Conservation (phyloP, 1,140 invertebrate genomes). For the Heliconius congener region DNA sequence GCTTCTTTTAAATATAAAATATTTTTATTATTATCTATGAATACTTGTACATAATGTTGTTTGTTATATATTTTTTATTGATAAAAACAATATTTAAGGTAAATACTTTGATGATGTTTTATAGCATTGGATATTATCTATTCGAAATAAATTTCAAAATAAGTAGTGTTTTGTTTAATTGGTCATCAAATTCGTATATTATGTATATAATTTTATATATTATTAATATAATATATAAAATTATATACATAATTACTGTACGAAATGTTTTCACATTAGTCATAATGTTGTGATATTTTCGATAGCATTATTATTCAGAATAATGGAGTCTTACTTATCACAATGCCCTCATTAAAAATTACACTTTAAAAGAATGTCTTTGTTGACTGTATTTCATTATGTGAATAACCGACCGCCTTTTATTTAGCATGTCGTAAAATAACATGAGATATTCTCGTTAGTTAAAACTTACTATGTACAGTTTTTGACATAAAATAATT, state of each 20-base stretch:
- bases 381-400: not conserved
- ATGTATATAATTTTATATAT: not conserved
- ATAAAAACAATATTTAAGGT: too few species aligned
- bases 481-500: not conserved
- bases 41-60: not conserved
- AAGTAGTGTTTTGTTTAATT: too few species aligned
- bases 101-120: too few species aligned
- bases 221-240: not conserved
- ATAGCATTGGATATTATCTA: too few species aligned
- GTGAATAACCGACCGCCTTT: not conserved
- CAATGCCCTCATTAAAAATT: not conserved
- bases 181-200: too few species aligned
- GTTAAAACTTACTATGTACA: not conserved
- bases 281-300: not conserved
- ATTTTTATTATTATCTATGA: not conserved
- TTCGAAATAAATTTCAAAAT: too few species aligned
- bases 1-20: not conserved
- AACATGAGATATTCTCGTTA: constrained; percentile 11
- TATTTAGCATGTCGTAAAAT: not conserved
- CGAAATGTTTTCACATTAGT: not conserved
- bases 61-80: not conserved
- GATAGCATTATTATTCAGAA: not conserved
- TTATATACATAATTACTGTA: not conserved
- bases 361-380: not conserved
- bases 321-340: not conserved